phyloP scores from a whole-genome alignment of 2,888 invertebrate genomes.

The Augochlorella aurata region DNA sequence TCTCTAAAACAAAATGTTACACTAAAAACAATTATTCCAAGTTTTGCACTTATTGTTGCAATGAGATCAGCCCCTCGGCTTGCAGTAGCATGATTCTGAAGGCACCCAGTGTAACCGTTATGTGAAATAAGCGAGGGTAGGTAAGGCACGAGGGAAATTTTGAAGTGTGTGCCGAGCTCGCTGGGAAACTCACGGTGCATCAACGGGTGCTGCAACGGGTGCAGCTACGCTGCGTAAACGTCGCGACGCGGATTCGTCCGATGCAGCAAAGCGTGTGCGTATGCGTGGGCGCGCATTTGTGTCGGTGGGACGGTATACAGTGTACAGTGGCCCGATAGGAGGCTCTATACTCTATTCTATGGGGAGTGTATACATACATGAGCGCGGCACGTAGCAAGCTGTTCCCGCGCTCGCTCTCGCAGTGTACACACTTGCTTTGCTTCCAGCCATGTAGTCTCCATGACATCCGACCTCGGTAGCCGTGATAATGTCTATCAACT shows the following conservation, averaged over 20 bases:
- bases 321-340: slow-evolving; percentile 4
- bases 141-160: slow-evolving; percentile 10
- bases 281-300: slow-evolving; percentile 8
- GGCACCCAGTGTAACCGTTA: neutral
- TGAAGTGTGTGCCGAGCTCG: neutral
- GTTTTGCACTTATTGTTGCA: neutral
- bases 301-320: slow-evolving; percentile 10
- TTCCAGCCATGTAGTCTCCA: slow-evolving; percentile 65
- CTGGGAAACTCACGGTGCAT: neutral
- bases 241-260: slow-evolving; percentile 33
- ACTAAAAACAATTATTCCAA: neutral
- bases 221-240: slow-evolving; percentile 19
- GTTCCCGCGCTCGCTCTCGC: slow-evolving; percentile 26
- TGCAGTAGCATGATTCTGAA: neutral
- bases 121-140: neutral
- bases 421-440: slow-evolving; percentile 52
- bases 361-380: slow-evolving; percentile 16
- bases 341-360: slow-evolving; percentile 7
- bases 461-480: slow-evolving; percentile 72
- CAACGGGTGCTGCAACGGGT: neutral
- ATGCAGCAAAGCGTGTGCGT: slow-evolving; percentile 25
- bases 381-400: slow-evolving; percentile 45
- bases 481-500: slow-evolving; percentile 73
- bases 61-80: neutral
- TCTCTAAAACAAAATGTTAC: no score